phyloP scores from a whole-genome alignment of 2,113 vertebrate genomes.

The Prunella fulvescens region DNA sequence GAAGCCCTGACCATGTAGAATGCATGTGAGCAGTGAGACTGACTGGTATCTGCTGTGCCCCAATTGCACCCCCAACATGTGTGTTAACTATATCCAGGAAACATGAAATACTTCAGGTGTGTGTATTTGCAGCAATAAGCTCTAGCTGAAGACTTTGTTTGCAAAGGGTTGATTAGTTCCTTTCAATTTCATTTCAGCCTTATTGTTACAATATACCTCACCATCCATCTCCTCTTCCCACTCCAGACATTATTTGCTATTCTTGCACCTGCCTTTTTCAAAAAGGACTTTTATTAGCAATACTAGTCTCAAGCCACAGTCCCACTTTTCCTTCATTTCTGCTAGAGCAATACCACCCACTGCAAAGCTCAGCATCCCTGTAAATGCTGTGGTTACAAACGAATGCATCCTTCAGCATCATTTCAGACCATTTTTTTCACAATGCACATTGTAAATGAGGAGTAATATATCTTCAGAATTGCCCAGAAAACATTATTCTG shows the following conservation, averaged over 20 bases:
- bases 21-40: background rate
- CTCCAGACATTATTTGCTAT: background rate
- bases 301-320: background rate
- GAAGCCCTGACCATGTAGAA: background rate
- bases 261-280: background rate
- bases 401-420: slow-evolving; percentile 40
- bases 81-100: background rate
- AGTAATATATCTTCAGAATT: slow-evolving; percentile 46
- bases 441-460: slow-evolving; percentile 27
- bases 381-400: background rate
- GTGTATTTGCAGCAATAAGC: background rate
- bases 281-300: background rate
- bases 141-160: background rate
- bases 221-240: background rate
- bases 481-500: slow-evolving; percentile 43
- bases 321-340: slow-evolving; percentile 9
- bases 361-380: slow-evolving; percentile 23
- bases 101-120: background rate
- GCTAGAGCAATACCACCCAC: background rate
- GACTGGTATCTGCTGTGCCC: background rate
- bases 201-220: background rate
- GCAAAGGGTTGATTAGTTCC: background rate
- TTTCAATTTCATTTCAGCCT: background rate
- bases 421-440: slow-evolving; percentile 35
- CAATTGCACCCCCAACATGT: accelerated